A percentile compares a stretch with the other conserved stretches of the same genome.
Evolutionary conservation across 2,888 invertebrate genomes (phyloP).

Genomic region (Creontiades dilutus): DNA sequence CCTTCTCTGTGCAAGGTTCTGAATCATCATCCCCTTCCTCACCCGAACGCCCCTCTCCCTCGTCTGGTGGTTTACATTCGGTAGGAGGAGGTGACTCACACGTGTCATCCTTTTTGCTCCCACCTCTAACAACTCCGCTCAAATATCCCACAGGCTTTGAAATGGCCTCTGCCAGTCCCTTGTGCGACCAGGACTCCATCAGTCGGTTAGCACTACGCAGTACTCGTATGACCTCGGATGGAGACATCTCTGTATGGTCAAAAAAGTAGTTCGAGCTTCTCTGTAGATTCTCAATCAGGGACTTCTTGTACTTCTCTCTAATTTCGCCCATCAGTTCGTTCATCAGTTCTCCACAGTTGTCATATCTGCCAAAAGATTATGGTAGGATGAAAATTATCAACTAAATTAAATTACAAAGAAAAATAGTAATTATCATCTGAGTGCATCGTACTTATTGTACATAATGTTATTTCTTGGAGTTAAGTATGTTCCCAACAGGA

Average conservation of each 20-base stretch:
- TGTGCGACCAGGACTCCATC: slow-evolving; percentile 38
- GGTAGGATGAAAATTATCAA: not conserved
- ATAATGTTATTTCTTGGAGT: too few relatives aligned
- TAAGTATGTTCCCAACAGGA: too few relatives aligned
- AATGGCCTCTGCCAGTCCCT: not conserved
- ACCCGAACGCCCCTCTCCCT: slow-evolving; percentile 11
- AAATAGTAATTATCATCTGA: too few relatives aligned
- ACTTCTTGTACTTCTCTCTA: slow-evolving; percentile 44
- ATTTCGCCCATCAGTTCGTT: slow-evolving; percentile 36
- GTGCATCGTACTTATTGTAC: too few relatives aligned
- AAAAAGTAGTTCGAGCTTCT: slow-evolving; percentile 65
- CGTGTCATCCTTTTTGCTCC: not conserved
- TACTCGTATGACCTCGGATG: slow-evolving; percentile 58
- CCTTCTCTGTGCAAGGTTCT: not conserved
- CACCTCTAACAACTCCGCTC: not conserved
- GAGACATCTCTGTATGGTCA: slow-evolving; percentile 64
- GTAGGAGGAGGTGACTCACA: not conserved
- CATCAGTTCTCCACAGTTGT: slow-evolving; percentile 50
- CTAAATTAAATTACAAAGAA: too few relatives aligned
- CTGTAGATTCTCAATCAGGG: slow-evolving; percentile 57
- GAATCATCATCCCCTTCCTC: not conserved
- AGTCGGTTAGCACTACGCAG: slow-evolving; percentile 52
- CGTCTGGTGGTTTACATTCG: not conserved
- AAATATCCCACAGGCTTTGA: not conserved
- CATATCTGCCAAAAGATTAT: slow-evolving; percentile 21